A percentile compares a stretch with the other conserved stretches of the same genome.
phyloP scores from a whole-genome alignment of 2,888 invertebrate genomes.

The Ptychoptera albimana region DNA sequence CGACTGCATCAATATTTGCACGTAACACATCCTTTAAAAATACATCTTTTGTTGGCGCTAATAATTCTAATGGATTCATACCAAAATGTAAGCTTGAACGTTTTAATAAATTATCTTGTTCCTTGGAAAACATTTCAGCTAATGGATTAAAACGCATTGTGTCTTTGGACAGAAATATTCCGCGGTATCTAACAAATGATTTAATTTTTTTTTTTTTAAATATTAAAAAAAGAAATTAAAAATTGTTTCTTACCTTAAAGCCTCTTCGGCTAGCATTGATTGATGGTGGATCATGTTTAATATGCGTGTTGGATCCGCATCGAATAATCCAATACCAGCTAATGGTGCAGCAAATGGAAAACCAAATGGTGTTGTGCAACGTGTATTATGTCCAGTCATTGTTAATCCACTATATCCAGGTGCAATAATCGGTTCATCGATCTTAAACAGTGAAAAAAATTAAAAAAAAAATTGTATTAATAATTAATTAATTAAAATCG shows the following conservation, averaged over 20 bases:
- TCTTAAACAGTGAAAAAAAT: conserved; percentile 8
- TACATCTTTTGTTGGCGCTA: too few relatives aligned
- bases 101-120: conserved; percentile 17
- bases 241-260: conserved; percentile 21
- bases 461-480: not conserved
- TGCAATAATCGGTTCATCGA: conserved; percentile 13
- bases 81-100: conserved; percentile 2
- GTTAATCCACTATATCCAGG: conserved; percentile 13
- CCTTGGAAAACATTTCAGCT: conserved; percentile 28
- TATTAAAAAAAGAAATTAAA: conserved; percentile 6
- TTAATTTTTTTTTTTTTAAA: not conserved
- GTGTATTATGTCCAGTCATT: not conserved
- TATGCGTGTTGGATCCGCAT: conserved; percentile 36
- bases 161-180: conserved; percentile 25
- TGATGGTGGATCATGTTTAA: conserved; percentile 37
- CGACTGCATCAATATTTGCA: too few relatives aligned
- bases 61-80: not conserved
- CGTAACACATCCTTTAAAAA: too few relatives aligned
- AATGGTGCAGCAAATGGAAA: conserved; percentile 37
- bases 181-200: conserved; percentile 20
- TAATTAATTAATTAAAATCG: too few relatives aligned
- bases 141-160: conserved; percentile 25
- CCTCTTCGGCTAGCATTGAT: conserved; percentile 30
- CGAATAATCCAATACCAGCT: conserved; percentile 26
- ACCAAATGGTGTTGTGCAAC: conserved; percentile 38